Evolutionary conservation across 2,797 vertebrate genomes (phyloP).

Genomic region (Caiman crocodilus): DNA sequence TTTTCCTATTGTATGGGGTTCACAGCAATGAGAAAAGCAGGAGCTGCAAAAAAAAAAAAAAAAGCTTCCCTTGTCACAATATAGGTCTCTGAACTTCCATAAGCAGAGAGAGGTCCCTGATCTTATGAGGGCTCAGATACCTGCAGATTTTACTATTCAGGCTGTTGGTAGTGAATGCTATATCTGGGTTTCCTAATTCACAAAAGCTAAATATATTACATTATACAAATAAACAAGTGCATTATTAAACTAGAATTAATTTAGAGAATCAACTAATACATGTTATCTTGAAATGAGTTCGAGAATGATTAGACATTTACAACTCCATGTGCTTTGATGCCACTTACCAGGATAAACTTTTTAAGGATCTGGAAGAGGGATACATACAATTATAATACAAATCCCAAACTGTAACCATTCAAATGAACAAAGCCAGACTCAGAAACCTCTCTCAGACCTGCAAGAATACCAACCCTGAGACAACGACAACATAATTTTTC

Average conservation of each 20-base stretch:
- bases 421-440: too few species aligned
- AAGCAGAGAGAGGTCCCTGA: neutral
- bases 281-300: neutral
- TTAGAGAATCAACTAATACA: neutral
- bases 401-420: too few species aligned
- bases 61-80: neutral
- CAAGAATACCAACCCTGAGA: too few species aligned
- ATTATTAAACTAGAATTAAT: too few species aligned
- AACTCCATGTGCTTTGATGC: neutral
- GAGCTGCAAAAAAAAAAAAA: conserved; percentile 14
- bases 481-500: too few species aligned
- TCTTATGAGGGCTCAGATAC: neutral
- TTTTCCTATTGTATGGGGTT: neutral
- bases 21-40: neutral
- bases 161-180: neutral
- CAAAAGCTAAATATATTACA: neutral
- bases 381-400: too few species aligned
- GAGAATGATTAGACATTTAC: neutral
- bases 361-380: too few species aligned
- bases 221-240: neutral
- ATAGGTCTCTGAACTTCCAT: neutral
- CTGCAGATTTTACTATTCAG: neutral
- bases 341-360: too few species aligned
- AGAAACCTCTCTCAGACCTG: too few species aligned
- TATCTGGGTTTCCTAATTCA: neutral